Evolutionary conservation across 1,140 invertebrate genomes (phyloP).

Genomic region (Battus philenor): DNA sequence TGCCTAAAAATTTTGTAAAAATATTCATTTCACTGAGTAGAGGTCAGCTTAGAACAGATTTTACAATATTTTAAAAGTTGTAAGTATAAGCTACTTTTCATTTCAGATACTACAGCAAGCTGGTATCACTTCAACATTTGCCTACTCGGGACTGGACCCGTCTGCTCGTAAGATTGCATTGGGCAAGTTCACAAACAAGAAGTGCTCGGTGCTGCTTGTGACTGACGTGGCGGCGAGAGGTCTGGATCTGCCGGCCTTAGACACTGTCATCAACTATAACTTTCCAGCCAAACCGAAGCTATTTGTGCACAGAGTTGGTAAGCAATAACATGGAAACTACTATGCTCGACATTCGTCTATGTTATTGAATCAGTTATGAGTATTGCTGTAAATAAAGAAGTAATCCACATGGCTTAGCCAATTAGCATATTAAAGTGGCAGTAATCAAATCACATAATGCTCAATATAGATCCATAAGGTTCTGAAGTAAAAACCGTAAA

Average conservation of each 20-base stretch:
- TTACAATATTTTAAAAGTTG: constrained; percentile 10
- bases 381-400: no score
- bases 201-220: constrained; percentile 90
- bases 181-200: constrained; percentile 90
- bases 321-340: no score
- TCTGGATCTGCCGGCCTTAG: constrained; percentile 96
- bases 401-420: no score
- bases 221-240: constrained; percentile 98
- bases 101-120: constrained; percentile 87
- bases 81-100: neutral
- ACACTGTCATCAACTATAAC: constrained; percentile 98
- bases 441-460: no score
- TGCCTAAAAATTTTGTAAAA: no score
- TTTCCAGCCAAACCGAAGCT: constrained; percentile 98
- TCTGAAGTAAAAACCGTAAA: no score
- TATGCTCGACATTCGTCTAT: no score
- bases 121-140: constrained; percentile 89
- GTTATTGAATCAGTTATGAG: no score
- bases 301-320: constrained; percentile 98
- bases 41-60: no score
- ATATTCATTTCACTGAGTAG: no score
- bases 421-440: no score
- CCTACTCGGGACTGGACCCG: constrained; percentile 97
- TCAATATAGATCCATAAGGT: no score
- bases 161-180: constrained; percentile 96